phyloP scores from a whole-genome alignment of 2,888 invertebrate species.

The Acanthosepion pharaonis region DNA sequence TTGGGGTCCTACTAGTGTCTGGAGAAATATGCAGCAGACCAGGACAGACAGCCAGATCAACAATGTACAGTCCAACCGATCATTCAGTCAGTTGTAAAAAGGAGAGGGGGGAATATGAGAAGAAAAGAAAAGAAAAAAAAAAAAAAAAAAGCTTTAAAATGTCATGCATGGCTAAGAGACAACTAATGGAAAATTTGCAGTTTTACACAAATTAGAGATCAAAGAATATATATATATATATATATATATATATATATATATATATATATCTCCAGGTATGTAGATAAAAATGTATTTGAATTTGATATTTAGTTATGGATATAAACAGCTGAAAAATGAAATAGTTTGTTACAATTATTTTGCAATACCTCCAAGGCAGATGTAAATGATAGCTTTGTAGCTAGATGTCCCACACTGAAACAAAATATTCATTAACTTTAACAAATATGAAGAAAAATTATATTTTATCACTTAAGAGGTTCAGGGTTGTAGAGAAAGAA shows the following conservation, averaged over 20 bases:
- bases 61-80: constrained; percentile 38
- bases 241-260: too few species aligned
- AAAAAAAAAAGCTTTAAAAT: constrained; percentile 13
- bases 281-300: too few species aligned
- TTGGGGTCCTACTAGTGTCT: background rate
- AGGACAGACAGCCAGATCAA: background rate
- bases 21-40: constrained; percentile 25
- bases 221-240: background rate
- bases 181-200: constrained; percentile 45
- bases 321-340: too few species aligned
- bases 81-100: background rate
- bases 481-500: too few species aligned
- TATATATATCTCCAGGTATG: background rate
- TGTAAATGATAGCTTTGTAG: too few species aligned
- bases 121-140: background rate
- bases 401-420: too few species aligned
- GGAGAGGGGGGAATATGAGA: background rate
- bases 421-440: too few species aligned
- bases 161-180: constrained; percentile 35
- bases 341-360: too few species aligned
- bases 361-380: too few species aligned
- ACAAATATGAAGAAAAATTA: too few species aligned
- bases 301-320: too few species aligned
- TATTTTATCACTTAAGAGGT: too few species aligned
- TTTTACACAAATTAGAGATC: background rate